Percentiles rank a stretch among this genome's conserved stretches.
phyloP scores from a whole-genome alignment of 2,113 vertebrate species.

The Rhinogobius similis region DNA sequence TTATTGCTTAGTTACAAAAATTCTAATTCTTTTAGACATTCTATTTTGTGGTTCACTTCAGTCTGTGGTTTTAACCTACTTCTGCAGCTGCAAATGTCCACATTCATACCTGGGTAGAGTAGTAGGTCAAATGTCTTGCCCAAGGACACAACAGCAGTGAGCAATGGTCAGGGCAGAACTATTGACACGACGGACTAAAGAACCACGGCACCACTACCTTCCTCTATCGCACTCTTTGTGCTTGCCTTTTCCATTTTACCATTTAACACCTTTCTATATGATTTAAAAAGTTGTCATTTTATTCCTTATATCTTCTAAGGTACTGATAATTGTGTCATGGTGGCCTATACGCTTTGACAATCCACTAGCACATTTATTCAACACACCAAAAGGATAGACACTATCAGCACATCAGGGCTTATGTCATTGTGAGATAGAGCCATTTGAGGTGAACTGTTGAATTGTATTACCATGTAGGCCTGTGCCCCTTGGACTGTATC shows the following conservation, averaged over 20 bases:
- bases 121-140: background rate
- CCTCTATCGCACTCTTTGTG: background rate
- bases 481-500: background rate
- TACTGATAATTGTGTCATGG: background rate
- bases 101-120: background rate
- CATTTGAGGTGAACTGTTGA: background rate
- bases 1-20: too few relatives aligned
- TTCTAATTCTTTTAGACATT: too few relatives aligned
- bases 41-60: background rate
- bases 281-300: too few relatives aligned
- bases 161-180: background rate
- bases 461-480: background rate
- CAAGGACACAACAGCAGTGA: background rate
- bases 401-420: background rate
- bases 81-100: background rate
- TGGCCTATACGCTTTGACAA: background rate
- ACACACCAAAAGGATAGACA: background rate
- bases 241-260: background rate
- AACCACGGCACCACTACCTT: background rate
- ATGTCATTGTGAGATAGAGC: background rate
- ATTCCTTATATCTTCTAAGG: background rate
- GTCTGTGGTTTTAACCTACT: background rate
- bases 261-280: background rate
- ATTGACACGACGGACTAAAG: background rate
- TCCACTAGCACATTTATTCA: background rate